Evolutionary conservation across 2,797 vertebrate species (phyloP), one percentile per base, ranked within the genome.

Genomic region (Periophthalmus magnuspinnatus): DNA sequence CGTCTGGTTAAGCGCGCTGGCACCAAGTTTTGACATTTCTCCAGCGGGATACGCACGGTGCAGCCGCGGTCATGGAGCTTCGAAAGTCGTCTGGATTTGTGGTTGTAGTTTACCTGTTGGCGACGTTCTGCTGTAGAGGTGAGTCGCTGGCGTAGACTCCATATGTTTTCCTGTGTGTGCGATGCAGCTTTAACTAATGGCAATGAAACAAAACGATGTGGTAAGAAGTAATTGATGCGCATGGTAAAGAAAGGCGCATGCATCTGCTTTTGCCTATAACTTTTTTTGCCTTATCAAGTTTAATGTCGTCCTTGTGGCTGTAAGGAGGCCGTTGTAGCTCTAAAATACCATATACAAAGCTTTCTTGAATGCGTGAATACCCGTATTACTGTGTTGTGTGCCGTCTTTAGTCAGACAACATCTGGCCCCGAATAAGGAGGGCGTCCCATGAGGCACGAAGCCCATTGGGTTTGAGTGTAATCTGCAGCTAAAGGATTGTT

Each of bases 101-200:
- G 73, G 70, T 89, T 57, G 90, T 86, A 76, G 71, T 94, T 56
- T 93, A 84, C 84, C 84, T 95, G 74, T 94, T 92, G 93, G 82
- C 86, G 70, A 86, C 86, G 17, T 84, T 93, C 56, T 88, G 86
- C 67, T 85, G 89, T 70, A 88, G 90, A 92, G 94, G 94, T 94
- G 90, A 79, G 93, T 67, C 81, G 17, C 50, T 48, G 70, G 34
- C 60, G 41, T 48, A 75, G 45, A 34, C 14, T 28, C 54, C 14
- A 59, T 36, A 0, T 21, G 9, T 55, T 55, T 14, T 24, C 21
- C 1, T 55, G 19, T 52, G 28, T 36, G 58, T 3, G 6, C 60
- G 32, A 33, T 17, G 57, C 17, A 28, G 5, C 14, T 17, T 16
- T 10, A 59, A 59, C 57, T 36, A n/a, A 33, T 10, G 32, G 1